Evolutionary conservation across 2,113 vertebrate genomes (phyloP).

Genomic region (Psilopsiagon aurifrons): DNA sequence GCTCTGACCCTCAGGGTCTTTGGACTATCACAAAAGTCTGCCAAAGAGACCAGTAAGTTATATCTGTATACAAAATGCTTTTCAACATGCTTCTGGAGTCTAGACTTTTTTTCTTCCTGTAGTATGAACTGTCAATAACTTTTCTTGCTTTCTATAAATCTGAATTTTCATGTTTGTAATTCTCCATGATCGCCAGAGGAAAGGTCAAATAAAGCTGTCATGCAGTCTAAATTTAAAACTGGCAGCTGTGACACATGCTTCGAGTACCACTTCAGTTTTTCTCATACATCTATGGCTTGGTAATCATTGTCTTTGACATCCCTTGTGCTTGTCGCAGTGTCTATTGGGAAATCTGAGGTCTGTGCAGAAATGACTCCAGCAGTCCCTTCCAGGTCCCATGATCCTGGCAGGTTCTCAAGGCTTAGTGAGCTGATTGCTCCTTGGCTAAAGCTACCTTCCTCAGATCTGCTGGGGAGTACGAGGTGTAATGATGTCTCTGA

Average conservation of each 20-base stretch:
- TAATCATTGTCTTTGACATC: constrained; percentile 74
- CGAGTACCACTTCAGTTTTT: not conserved
- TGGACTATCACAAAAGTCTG: constrained; percentile 69
- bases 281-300: constrained; percentile 73
- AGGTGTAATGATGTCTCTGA: constrained; percentile 79
- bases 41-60: constrained; percentile 69
- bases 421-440: constrained; percentile 77
- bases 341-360: constrained; percentile 65
- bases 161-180: not conserved
- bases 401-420: constrained; percentile 80
- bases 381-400: constrained; percentile 72
- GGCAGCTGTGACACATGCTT: constrained; percentile 20
- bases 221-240: constrained; percentile 37
- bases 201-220: constrained; percentile 57
- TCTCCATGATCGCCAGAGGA: not conserved
- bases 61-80: constrained; percentile 64
- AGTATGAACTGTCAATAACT: constrained; percentile 1
- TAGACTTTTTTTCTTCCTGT: constrained; percentile 56
- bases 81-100: constrained; percentile 70
- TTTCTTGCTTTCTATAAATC: not conserved
- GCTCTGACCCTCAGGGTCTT: constrained; percentile 75
- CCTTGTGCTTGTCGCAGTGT: constrained; percentile 71
- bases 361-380: constrained; percentile 21
- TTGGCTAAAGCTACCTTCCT: constrained; percentile 75
- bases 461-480: constrained; percentile 77